Conservation (phyloP, 2,113 vertebrate species). For the Herpetotheres cachinnans region DNA sequence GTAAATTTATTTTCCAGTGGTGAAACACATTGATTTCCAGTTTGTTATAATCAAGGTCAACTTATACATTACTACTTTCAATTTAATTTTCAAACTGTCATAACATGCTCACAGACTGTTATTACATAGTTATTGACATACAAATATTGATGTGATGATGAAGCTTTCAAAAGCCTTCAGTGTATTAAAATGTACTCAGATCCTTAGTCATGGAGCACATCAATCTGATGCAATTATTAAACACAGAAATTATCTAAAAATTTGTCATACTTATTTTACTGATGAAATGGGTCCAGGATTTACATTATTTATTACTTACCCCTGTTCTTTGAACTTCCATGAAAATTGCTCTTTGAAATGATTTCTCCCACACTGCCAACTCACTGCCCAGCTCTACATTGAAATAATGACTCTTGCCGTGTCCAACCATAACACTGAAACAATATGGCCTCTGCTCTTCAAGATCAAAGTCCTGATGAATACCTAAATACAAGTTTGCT, state of each 20-base stretch:
- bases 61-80: neutral
- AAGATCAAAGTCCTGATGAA: conserved; percentile 82
- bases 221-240: neutral
- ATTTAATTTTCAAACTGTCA: neutral
- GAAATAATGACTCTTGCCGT: conserved; percentile 87
- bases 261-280: neutral
- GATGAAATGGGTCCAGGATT: neutral
- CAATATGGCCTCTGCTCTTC: conserved; percentile 83
- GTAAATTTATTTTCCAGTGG: neutral
- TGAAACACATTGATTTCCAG: neutral
- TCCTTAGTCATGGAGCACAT: neutral
- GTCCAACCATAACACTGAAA: conserved; percentile 87
- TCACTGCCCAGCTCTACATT: conserved; percentile 86
- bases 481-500: conserved; percentile 83
- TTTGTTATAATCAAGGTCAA: neutral
- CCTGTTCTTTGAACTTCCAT: conserved; percentile 88
- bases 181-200: neutral
- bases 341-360: conserved; percentile 91
- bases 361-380: conserved; percentile 87
- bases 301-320: conserved; percentile 74
- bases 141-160: neutral
- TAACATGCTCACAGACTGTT: neutral
- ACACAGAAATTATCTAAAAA: neutral
- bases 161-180: neutral
- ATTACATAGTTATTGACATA: neutral